Conservation (phyloP, 2,888 invertebrate genomes). For the Pyrrhia umbra region DNA sequence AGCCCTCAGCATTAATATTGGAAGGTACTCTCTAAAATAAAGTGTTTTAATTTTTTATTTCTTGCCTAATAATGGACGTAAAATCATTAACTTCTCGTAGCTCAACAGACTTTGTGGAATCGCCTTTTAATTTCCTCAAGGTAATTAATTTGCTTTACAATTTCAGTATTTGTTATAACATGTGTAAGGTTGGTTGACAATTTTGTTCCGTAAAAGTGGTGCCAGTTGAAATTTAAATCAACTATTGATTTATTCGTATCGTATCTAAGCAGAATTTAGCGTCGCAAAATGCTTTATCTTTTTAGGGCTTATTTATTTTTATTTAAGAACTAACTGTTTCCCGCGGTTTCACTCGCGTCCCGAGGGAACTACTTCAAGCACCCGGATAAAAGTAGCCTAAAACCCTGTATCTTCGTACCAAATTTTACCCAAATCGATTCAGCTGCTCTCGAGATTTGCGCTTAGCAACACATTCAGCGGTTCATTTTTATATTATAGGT, state of each 20-base stretch:
- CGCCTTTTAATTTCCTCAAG: conserved; percentile 25
- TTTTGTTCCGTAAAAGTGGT: no score
- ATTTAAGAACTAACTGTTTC: no score
- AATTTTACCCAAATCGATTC: no score
- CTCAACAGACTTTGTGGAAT: conserved; percentile 16
- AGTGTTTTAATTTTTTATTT: conserved; percentile 5
- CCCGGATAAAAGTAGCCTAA: no score
- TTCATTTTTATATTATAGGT: not conserved
- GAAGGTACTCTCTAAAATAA: not conserved
- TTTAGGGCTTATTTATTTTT: no score
- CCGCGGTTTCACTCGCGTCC: no score
- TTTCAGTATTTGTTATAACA: no score
- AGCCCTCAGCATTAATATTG: conserved; percentile 10
- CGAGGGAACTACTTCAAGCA: no score
- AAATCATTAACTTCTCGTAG: conserved; percentile 28
- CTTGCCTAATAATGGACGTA: conserved; percentile 36
- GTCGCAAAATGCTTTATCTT: not conserved
- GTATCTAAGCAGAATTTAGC: not conserved
- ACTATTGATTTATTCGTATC: not conserved
- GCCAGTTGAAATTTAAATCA: not conserved
- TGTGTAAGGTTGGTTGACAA: no score
- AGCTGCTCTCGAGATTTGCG: no score
- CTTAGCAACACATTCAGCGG: not conserved
- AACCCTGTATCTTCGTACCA: no score
- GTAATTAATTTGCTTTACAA: conserved; percentile 8